A percentile compares a stretch with the other conserved stretches of the same genome.
phyloP scores from a whole-genome alignment of 2,888 invertebrate genomes.

The Myopa tessellatipennis region DNA sequence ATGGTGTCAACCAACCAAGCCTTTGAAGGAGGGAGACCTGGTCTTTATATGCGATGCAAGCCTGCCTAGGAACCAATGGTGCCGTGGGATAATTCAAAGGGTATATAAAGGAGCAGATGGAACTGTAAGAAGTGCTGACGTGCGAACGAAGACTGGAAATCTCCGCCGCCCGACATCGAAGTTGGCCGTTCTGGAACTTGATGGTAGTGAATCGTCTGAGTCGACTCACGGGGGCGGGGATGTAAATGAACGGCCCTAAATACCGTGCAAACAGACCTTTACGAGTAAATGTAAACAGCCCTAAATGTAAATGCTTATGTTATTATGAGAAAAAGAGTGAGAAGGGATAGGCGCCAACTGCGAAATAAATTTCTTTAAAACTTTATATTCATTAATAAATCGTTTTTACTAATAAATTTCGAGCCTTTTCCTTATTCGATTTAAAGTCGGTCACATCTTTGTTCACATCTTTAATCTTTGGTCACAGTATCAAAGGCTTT shows the following conservation, averaged over 20 bases:
- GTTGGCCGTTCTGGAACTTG: constrained; percentile 63
- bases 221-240: constrained; percentile 43
- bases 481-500: no score
- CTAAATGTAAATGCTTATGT: background rate
- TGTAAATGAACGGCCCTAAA: background rate
- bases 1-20: constrained; percentile 1
- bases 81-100: constrained; percentile 45
- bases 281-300: background rate
- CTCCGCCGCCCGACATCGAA: constrained; percentile 50
- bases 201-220: constrained; percentile 51
- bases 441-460: no score
- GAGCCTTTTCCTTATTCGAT: no score
- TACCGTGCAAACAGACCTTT: no score
- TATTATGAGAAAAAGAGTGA: background rate
- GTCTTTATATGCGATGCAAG: background rate
- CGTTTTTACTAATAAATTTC: no score
- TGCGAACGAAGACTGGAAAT: constrained; percentile 47
- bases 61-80: background rate
- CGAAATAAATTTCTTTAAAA: no score
- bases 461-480: no score
- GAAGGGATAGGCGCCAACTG: no score
- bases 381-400: no score
- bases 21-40: background rate
- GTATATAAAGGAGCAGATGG: constrained; percentile 49
- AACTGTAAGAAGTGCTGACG: constrained; percentile 48